phyloP scores from a whole-genome alignment of 2,797 vertebrate genomes.

The Mormyrops attenuatus region DNA sequence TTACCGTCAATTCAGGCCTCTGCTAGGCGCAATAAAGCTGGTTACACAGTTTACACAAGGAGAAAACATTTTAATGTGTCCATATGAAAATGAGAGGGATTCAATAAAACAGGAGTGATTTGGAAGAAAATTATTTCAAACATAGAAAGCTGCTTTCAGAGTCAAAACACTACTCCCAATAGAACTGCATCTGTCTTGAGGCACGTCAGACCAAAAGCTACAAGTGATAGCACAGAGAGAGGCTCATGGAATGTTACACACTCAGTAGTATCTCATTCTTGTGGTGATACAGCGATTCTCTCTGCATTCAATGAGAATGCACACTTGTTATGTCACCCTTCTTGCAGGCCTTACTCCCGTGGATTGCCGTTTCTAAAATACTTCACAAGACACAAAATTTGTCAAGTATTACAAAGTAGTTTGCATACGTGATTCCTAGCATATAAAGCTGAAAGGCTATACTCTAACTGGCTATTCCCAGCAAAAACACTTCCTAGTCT shows the following conservation, averaged over 20 bases:
- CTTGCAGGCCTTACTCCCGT: not conserved
- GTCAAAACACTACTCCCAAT: not conserved
- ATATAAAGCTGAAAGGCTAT: not conserved
- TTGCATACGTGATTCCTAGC: not conserved
- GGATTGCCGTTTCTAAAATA: slow-evolving; percentile 7
- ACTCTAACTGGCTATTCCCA: not conserved
- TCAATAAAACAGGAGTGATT: not conserved
- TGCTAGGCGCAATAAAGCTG: not conserved
- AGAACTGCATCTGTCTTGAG: not conserved
- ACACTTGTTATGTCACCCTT: not conserved
- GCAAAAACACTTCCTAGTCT: not conserved
- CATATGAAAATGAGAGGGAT: not conserved
- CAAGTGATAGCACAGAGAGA: not conserved
- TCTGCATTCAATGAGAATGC: not conserved
- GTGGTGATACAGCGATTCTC: not conserved
- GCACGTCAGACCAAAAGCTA: not conserved
- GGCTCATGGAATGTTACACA: not conserved
- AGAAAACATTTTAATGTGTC: not conserved
- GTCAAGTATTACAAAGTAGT: not conserved
- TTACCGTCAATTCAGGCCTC: not conserved
- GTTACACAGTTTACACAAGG: not conserved
- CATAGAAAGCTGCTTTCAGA: not conserved
- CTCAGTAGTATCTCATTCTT: not conserved
- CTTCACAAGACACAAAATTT: not conserved
- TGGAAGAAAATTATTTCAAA: slow-evolving; percentile 1